Evolutionary conservation across 2,113 vertebrate genomes (phyloP).

Genomic region (Crotalus horridus): DNA sequence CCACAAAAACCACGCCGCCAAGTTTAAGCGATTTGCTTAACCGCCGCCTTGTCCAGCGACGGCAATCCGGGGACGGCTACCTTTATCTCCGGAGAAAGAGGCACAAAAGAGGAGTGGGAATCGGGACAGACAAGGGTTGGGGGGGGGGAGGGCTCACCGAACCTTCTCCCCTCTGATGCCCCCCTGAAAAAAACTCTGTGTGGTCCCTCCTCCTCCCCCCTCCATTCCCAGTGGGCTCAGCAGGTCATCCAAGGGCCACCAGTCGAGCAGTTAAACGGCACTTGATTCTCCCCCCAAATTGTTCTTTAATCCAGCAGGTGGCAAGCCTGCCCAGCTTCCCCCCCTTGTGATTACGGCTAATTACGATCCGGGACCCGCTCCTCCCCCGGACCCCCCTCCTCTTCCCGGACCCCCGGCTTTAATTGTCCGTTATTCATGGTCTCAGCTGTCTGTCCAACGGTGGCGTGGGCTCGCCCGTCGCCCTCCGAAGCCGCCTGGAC

Average conservation of each 20-base stretch:
- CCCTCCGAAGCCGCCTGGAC: constrained; percentile 73
- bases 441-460: constrained; percentile 65
- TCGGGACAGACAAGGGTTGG: background rate
- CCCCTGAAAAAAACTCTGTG: fast-evolving
- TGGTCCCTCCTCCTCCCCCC: fast-evolving
- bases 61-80: no score
- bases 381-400: constrained; percentile 73
- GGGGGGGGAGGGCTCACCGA: background rate
- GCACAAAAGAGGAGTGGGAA: background rate
- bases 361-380: constrained; percentile 80
- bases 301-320: constrained; percentile 79
- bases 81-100: no score
- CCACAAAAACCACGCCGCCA: no score
- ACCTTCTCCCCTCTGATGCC: fast-evolving
- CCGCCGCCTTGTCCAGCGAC: no score
- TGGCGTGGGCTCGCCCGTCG: background rate
- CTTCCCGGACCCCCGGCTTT: constrained; percentile 83
- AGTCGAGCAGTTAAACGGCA: constrained; percentile 70
- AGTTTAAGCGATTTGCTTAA: no score
- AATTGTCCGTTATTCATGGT: constrained; percentile 92
- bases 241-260: background rate
- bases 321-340: constrained; percentile 72
- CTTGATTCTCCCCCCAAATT: constrained; percentile 78
- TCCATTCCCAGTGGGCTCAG: fast-evolving
- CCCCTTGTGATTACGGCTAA: constrained; percentile 91